Base-by-base conservation (phyloP, 2,113 vertebrate species). In the Nibea albiflora region DNA sequence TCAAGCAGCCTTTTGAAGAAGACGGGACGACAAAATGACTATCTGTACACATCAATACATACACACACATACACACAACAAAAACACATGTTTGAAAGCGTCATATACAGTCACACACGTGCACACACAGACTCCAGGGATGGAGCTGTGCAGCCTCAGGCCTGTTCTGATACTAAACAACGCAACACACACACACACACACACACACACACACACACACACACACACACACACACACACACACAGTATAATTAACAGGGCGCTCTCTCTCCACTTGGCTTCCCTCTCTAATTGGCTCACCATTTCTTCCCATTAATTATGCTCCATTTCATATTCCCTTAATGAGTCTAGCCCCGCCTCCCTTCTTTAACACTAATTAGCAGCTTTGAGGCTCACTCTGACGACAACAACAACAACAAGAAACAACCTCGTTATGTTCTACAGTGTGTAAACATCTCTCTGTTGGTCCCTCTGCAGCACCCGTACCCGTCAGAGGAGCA, bases 401-500 rank as follows among this genome's bases (percentile, higher is more conserved):
- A 61, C 50, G 24, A 65, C 79, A 91, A 54, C 11, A n/a, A 9
- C 4, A 9, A 19, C 0, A 54, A 20, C 15, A 53, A 14, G 46
- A 52, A 47, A 39, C 20, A 64, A 16, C 31, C 26, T 1, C 4
- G 49, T 26, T 47, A 52, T 63, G 73, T 68, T 42, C 10, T 5
- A 0, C 49, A 11, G 50, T 11, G 16, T n/a, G 64, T 14, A 73
- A 46, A 72, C 31, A 0, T 4, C 16, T 19, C 4, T 60, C 24
- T 69, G 72, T 92, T 93, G 76, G 85, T 95, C 68, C 95, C 85
- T 11, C 94, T 92, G 20, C 90, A 98, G 97, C 97, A 98, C 89
- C 97, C 97, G 64, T 99, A 99, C 91, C 97, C 97, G 78, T 98
- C 97, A 88, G 97, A 99, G 95, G 97, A 99, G 93, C 97, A 98